Evolutionary conservation across 1,140 invertebrate genomes (phyloP).

Genomic region (Aethina tumida): DNA sequence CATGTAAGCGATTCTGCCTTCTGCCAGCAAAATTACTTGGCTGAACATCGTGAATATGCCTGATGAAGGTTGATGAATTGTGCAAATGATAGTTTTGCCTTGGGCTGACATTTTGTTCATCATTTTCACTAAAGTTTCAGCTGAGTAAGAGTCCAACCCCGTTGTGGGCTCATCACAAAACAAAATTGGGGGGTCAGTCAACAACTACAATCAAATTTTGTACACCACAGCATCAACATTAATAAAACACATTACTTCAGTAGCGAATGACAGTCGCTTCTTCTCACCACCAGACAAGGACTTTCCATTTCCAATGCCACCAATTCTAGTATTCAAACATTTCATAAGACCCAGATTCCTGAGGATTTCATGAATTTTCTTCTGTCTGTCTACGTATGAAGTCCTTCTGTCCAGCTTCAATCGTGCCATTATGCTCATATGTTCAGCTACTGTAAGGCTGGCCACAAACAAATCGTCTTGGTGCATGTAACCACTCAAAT

Average conservation of each 20-base stretch:
- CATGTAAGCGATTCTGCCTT: constrained; percentile 81
- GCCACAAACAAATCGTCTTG: constrained; percentile 88
- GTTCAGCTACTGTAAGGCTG: constrained; percentile 78
- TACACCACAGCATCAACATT: constrained; percentile 2
- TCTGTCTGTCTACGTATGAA: constrained; percentile 43
- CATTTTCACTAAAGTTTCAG: constrained; percentile 72
- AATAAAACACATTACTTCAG: constrained; percentile 53
- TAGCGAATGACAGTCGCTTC: constrained; percentile 86
- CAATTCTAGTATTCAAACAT: constrained; percentile 64
- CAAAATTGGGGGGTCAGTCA: constrained; percentile 85
- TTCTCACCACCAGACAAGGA: constrained; percentile 90
- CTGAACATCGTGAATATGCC: constrained; percentile 85
- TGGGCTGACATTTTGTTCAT: constrained; percentile 52
- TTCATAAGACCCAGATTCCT: constrained; percentile 62
- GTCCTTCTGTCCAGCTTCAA: constrained; percentile 66
- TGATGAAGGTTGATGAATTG: constrained; percentile 95
- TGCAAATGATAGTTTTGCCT: constrained; percentile 84
- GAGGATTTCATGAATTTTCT: constrained; percentile 59
- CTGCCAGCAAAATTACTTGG: constrained; percentile 74
- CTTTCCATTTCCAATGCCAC: constrained; percentile 56
- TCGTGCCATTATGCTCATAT: constrained; percentile 80
- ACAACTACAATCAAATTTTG: constrained; percentile 45
- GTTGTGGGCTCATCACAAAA: constrained; percentile 97
- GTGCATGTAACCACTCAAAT: constrained; percentile 85
- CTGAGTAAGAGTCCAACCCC: constrained; percentile 86